Base-by-base conservation (phyloP, 2,113 vertebrate genomes). In the Rostratula benghalensis region DNA sequence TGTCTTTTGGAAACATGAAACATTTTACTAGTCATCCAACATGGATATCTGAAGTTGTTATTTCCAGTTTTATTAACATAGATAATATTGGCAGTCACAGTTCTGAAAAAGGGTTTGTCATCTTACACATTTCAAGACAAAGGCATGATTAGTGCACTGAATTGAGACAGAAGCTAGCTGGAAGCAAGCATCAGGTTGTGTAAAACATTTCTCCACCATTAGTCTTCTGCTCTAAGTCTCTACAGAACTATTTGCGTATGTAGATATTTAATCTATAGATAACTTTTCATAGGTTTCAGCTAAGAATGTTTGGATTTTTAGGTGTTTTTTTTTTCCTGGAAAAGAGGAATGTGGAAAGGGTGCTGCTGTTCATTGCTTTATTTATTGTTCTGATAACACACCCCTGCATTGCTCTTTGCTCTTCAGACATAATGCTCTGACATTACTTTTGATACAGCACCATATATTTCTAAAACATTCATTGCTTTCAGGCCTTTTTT, bases 51-150 rank as follows among this genome's bases (percentile, higher is more conserved):
- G 84, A 82, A 75, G n/a, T 67, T 77, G 25, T 64, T 69, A 76
- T 60, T 89, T 97, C 48, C 43, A 57, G 37, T 90, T 91, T 85
- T 83, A 84, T 92, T 94, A 85, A 69, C 8, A 2, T 57, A 90
- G 85, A 69, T 30, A 65, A 1, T 25, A 43, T 79, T 79, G n/a
- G 22, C 53, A 90, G 75, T 25, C 31, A 63, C 6, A 22, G 24
- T 80, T 91, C 56, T 91, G 56, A 75, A 84, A 78, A 94, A 10
- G 8, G 8, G 11, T 63, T 89, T 86, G 23, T 63, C 35, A 77
- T 39, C 28, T 80, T 61, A 46, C 31, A 18, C 10, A 35, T 85
- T 79, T 93, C 24, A 67, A 86, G 67, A 33, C 51, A 76, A 80
- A 81, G 5, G 7, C 10, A 25, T 24, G 21, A 76, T 71, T 76